A percentile compares a stretch with the other conserved stretches of the same genome.
Conservation (phyloP, 2,888 invertebrate genomes). For the Pelosia muscerda region DNA sequence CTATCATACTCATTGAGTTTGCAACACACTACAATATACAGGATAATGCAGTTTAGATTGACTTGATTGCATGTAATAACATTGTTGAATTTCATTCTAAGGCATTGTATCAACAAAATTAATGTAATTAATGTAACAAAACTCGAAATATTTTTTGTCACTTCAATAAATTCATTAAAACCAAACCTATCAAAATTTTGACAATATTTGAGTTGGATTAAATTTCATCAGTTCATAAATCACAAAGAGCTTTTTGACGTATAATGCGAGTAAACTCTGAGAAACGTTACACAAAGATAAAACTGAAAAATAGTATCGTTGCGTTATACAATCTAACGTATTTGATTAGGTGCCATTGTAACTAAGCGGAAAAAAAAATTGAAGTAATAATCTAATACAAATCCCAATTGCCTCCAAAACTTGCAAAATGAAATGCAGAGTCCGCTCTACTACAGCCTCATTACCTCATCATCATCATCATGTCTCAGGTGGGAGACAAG, state of each 20-base stretch:
- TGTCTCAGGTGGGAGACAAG: too few species aligned
- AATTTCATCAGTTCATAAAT: neutral
- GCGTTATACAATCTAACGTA: neutral
- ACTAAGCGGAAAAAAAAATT: neutral
- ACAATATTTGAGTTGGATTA: neutral
- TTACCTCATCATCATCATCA: too few species aligned
- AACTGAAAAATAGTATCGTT: neutral
- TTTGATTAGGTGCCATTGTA: neutral
- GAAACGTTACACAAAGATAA: neutral
- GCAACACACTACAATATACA: too few species aligned
- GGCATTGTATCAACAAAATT: neutral
- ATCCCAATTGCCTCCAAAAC: too few species aligned
- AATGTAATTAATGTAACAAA: conserved; percentile 5
- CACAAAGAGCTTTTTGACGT: neutral
- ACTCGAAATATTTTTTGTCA: neutral
- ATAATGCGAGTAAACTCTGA: neutral
- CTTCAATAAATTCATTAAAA: neutral
- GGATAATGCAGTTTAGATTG: too few species aligned
- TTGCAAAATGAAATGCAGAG: too few species aligned
- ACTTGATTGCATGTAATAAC: too few species aligned
- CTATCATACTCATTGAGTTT: too few species aligned
- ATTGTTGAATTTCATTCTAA: too few species aligned
- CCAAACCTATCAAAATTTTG: neutral
- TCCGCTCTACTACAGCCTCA: too few species aligned
- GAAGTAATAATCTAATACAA: too few species aligned